Evolutionary conservation across 2,797 vertebrate genomes (phyloP), one percentile per base, ranked within the genome.

Genomic region (Enteromius thamalakanensis): DNA sequence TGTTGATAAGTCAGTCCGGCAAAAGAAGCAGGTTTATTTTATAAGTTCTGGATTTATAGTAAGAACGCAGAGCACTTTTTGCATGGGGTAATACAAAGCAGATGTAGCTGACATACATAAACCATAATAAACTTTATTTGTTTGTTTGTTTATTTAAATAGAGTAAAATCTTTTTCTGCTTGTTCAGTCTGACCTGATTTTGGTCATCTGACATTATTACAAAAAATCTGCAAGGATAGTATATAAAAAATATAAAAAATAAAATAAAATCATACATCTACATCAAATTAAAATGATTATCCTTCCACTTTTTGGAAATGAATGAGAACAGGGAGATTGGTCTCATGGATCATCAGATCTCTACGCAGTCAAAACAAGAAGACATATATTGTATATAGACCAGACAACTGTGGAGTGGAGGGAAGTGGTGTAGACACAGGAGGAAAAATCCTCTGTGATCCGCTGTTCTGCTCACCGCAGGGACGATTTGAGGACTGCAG

Each of bases 401-500:
- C 12, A 77, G 62, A 67, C 37, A 71, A 37, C 68, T 62, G 74
- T 62, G 40, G 40, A 64, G 70, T 49, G 40, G 70, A 78, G 87
- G 83, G 81, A 85, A 76, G 80, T 80, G 76, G 64, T 60, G 60
- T 74, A 86, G 89, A 87, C 82, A 69, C 49, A 49, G 47, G 40
- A 81, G 82, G 80, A 80, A 76, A 87, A 85, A 85, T 65, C 21
- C 32, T 49, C 64, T 47, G 79, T 86, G 79, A 83, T 82, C 49
- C 40, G 21, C 9, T 71, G 83, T 77, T 87, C 75, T 60, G 23
- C 79, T 85, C 79, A 68, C 72, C n/a, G 7, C 62, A 76, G 37
- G 84, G 71, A 64, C 17, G 37, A 60, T 45, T 55, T 69, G 72
- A 64, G 45, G 71, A 78, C 65, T 79, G 23, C 51, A 60, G 53